Base-by-base conservation (phyloP, 2,888 invertebrate species). In the Drosophila anomalata region DNA sequence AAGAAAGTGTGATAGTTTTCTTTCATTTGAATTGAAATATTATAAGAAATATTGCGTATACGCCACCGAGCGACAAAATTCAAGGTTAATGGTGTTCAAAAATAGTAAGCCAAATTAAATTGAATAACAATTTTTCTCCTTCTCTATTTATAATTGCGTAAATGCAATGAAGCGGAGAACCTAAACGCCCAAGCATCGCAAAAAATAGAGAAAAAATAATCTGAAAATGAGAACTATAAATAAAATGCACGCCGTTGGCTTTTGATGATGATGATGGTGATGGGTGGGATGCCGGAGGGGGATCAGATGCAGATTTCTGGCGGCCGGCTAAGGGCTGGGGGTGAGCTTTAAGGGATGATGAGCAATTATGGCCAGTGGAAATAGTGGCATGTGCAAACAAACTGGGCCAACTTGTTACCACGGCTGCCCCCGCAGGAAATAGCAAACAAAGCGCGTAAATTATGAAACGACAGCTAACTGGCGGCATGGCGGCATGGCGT, bases 361-460 rank as follows among this genome's bases (percentile, higher is more conserved):
- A 77, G 81, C 87, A 81, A 80, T 87, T 84, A 84, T 70, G 67
- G 69, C 57, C 53, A 63, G 66, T 78, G 59, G 58, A 65, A 74
- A 66, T 70, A 82, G 77, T 82, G 76, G 53, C 56, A 60, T 62
- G 78, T 73, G 74, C 63, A 53, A 57, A 65, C 47, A 67, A 77
- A 74, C 66, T 77, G 67, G 80, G 75, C 60, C 65, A 79, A 65
- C 77, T 74, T 79, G 78, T 74, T 80, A 59, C 51, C 69, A 57
- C 51, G 50, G 66, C 48, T 56, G 53, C 61, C 70, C 78, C 73
- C 76, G 73, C 88, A 87, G 82, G 86, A 82, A 88, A 82, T 77
- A 70, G 87, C 76, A 77, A 83, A 86, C 81, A 87, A 87, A 79
- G 76, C 84, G 81, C 78, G 87, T 88, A 88, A 83, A 83, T 83